Evolutionary conservation across 64 coral and sea anemone species (phyloP), one percentile per base, ranked within the genome.

Genomic region (Pocillopora verrucosa): DNA sequence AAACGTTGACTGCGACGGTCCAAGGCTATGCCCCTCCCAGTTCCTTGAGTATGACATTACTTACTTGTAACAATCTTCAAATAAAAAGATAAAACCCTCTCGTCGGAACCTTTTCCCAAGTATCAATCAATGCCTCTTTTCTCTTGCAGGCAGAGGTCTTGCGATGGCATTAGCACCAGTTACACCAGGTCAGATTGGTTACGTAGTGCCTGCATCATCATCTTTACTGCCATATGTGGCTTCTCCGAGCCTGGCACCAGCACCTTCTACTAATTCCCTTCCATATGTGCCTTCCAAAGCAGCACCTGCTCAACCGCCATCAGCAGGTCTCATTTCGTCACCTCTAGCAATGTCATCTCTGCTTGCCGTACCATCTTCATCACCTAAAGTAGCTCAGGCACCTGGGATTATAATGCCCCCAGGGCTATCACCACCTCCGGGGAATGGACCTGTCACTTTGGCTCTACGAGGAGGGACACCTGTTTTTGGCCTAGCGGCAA

Each of bases 371-470:
- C 12, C 65, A 20, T 65, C 24, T 13, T 25, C 77, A 17, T 38
- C 56, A 4, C 78, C 88, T 38, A 34, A n/a, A 37, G 60, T 67
- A 35, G 75, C 59, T 12, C 17, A 85, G 64, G 17, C 82, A 15
- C 87, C 87, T 25, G 65, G n/a, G 7, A 73, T 90, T 16, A 14
- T 74, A 3, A 82, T 90, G 88, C 78, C 78, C 25, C 88, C 88
- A 13, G 88, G 88, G 36, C 17, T 82, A 9, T 72, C 11, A 37
- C 88, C 88, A 79, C 78, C 77, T 0, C 82, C 61, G 24, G 61
- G 37, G 22, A 85, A 85, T 12, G 45, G 65, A 85, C 36, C 36
- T n/a, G 0, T 37, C 0, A 72, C 11, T 65, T 20, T 79, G 10
- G 56, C 10, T 56, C 51, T 79, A 9, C 19, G 6, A 59, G 56